Conservation (phyloP, 1,140 invertebrate species). For the Pseudomyrmex flavicornis region DNA sequence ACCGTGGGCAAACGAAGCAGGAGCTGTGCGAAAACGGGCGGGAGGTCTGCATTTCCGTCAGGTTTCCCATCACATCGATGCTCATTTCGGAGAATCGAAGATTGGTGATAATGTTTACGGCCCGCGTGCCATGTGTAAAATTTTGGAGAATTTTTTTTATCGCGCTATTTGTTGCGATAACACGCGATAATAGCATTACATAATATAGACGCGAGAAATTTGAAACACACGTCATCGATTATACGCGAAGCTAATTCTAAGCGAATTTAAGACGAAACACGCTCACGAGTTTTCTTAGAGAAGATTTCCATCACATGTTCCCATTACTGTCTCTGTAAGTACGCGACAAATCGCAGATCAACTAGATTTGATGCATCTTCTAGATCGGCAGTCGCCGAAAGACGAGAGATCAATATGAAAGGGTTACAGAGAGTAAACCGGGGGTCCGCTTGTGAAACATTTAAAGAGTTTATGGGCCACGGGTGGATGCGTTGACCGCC, state of each 20-base stretch:
- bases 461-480: conserved; percentile 62
- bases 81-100: conserved; percentile 8
- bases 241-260: neutral
- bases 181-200: no score
- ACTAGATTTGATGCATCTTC: conserved; percentile 29
- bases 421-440: conserved; percentile 61
- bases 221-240: neutral
- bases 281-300: neutral
- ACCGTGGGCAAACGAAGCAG: conserved; percentile 76
- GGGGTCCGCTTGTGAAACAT: conserved; percentile 54
- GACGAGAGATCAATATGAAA: conserved; percentile 44
- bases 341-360: conserved; percentile 20
- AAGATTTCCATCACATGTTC: neutral
- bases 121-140: neutral
- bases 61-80: conserved; percentile 20
- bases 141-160: neutral
- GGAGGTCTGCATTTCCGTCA: conserved; percentile 21
- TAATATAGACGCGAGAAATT: neutral
- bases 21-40: neutral
- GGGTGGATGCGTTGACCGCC: conserved; percentile 60
- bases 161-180: neutral
- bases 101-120: neutral
- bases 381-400: conserved; percentile 46
- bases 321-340: neutral
- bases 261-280: neutral